phyloP scores from a whole-genome alignment of 2,797 vertebrate genomes.

The Notolepis coatsorum region DNA sequence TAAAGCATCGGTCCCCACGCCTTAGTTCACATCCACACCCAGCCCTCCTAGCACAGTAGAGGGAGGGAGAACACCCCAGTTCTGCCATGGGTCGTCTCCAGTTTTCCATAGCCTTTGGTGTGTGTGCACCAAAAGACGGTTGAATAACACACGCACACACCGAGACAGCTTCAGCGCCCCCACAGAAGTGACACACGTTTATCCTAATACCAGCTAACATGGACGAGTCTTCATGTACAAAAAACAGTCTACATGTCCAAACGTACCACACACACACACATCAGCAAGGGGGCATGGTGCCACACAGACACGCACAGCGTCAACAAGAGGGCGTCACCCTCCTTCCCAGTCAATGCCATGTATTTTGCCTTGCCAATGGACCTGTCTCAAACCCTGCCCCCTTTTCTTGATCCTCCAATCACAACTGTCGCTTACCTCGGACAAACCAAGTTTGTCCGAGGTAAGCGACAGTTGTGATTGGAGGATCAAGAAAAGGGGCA shows the following conservation, averaged over 20 bases:
- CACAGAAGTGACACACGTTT: not conserved
- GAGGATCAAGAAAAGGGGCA: too few relatives aligned
- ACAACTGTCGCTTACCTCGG: too few relatives aligned
- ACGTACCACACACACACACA: not conserved
- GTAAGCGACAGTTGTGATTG: too few relatives aligned
- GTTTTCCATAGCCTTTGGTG: conserved; percentile 28
- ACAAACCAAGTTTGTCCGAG: too few relatives aligned
- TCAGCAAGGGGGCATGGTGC: not conserved
- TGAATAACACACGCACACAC: conserved; percentile 13
- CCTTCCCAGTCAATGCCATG: conserved; percentile 14
- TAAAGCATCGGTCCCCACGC: conserved; percentile 50
- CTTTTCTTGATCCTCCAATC: too few relatives aligned
- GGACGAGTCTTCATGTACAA: not conserved
- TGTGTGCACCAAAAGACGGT: conserved; percentile 12
- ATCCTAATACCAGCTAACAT: too few relatives aligned
- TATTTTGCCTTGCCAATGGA: conserved; percentile 26
- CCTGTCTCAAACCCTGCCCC: too few relatives aligned
- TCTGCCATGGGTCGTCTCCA: conserved; percentile 26
- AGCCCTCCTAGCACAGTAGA: conserved; percentile 40
- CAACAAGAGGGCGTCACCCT: not conserved
- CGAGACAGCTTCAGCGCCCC: not conserved
- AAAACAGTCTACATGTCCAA: conserved; percentile 13
- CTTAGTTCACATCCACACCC: conserved; percentile 60
- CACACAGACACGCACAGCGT: not conserved
- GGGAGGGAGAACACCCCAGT: conserved; percentile 39